phyloP scores from a whole-genome alignment of 2,113 vertebrate species.

The Spilogale gracilis region DNA sequence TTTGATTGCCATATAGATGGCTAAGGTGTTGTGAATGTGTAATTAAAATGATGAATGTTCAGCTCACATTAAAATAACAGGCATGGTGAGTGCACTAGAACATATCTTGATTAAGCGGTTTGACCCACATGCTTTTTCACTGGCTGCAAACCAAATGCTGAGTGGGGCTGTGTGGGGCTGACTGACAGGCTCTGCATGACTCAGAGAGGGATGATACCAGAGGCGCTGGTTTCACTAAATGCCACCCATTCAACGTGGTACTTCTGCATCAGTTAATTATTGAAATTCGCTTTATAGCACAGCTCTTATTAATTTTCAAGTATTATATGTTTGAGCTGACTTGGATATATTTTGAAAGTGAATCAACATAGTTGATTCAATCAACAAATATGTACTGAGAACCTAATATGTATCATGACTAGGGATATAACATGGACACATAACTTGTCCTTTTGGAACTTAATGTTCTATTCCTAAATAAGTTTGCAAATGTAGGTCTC shows the following conservation, averaged over 20 bases:
- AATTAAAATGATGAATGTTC: conserved; percentile 81
- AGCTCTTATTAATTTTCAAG: conserved; percentile 24
- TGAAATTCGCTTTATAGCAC: conserved; percentile 10
- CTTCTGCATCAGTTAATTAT: conserved; percentile 49
- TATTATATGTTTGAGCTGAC: background rate
- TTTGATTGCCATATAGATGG: conserved; percentile 64
- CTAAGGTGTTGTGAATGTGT: conserved; percentile 64
- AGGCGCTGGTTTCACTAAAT: background rate
- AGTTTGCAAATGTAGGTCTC: background rate
- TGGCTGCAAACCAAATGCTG: conserved; percentile 52
- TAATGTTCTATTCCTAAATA: conserved; percentile 10
- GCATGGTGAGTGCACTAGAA: conserved; percentile 48
- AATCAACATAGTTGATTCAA: conserved; percentile 15
- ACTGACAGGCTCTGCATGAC: background rate
- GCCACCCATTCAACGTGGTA: background rate
- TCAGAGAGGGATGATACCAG: background rate
- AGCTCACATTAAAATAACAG: conserved; percentile 71
- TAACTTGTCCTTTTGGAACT: background rate
- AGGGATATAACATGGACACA: background rate
- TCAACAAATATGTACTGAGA: background rate
- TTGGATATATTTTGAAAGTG: conserved; percentile 32
- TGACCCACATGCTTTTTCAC: conserved; percentile 32
- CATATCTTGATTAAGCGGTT: conserved; percentile 66
- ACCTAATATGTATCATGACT: background rate
- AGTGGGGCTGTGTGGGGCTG: background rate